Evolutionary conservation across 1,140 invertebrate genomes (phyloP).

Genomic region (Eriosoma lanigerum): DNA sequence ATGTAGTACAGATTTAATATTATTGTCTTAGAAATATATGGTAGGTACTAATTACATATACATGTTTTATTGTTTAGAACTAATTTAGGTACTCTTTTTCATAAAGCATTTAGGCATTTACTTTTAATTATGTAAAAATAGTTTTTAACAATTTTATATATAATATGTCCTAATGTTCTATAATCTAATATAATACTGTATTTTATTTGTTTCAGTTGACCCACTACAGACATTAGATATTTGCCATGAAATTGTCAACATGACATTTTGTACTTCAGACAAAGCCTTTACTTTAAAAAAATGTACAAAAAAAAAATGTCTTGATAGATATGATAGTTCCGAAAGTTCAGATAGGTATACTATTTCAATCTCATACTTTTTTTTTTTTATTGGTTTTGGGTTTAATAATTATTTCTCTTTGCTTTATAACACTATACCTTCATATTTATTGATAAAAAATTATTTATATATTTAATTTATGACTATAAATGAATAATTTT

Average conservation of each 20-base stretch:
- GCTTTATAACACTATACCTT: too few species aligned
- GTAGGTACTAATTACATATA: not conserved
- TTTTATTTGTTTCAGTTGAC: slow-evolving; percentile 15
- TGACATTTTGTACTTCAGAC: slow-evolving; percentile 41
- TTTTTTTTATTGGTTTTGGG: too few species aligned
- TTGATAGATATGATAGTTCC: slow-evolving; percentile 46
- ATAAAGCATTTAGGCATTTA: not conserved
- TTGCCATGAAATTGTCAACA: slow-evolving; percentile 47
- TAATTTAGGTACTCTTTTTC: not conserved
- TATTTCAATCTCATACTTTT: too few species aligned
- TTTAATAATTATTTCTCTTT: too few species aligned
- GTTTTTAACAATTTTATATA: too few species aligned
- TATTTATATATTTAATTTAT: too few species aligned
- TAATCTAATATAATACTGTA: not conserved
- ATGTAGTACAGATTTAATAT: too few species aligned
- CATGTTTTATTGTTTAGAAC: not conserved
- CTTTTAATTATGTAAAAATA: not conserved
- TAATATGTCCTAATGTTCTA: too few species aligned
- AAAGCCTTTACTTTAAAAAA: slow-evolving; percentile 35
- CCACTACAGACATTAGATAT: slow-evolving; percentile 40
- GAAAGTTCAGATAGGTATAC: slow-evolving; percentile 52
- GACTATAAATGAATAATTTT: too few species aligned
- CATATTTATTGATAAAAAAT: too few species aligned
- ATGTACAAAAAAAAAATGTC: slow-evolving; percentile 18
- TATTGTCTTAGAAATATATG: not conserved